phyloP scores from a whole-genome alignment of 1,140 invertebrate species.

The Microplitis mediator region DNA sequence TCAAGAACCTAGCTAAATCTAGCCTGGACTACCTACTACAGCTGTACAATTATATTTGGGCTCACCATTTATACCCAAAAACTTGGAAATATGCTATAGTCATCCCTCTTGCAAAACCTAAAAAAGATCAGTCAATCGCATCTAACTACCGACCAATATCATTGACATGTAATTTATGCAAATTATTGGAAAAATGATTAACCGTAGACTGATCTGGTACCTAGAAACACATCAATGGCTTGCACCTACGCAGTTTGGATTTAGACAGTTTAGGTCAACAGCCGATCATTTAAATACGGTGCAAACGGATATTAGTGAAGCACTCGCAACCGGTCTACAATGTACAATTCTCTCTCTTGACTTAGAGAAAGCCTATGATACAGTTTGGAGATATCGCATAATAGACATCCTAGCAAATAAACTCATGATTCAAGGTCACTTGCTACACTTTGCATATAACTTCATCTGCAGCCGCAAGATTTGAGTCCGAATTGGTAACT shows the following conservation, averaged over 20 bases:
- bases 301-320: too few species aligned
- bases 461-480: too few species aligned
- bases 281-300: too few species aligned
- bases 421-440: too few species aligned
- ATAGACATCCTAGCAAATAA: too few species aligned
- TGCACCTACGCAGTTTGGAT: conserved; percentile 20
- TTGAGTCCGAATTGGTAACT: background rate
- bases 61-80: conserved; percentile 35
- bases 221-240: conserved; percentile 32
- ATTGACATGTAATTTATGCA: conserved; percentile 41
- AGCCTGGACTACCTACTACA: conserved; percentile 27
- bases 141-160: conserved; percentile 48
- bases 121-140: conserved; percentile 37
- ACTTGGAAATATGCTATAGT: conserved; percentile 43
- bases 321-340: too few species aligned
- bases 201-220: conserved; percentile 15
- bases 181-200: conserved; percentile 45
- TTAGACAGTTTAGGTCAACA: conserved; percentile 36
- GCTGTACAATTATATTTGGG: conserved; percentile 42
- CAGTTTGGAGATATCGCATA: too few species aligned
- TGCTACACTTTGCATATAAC: too few species aligned
- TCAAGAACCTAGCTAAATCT: conserved; percentile 35
- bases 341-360: too few species aligned
- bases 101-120: conserved; percentile 44
- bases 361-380: conserved; percentile 42